These are phyloP conservation scores for Entomyzon cyanotis DNA, from an alignment of 2,113 vertebrate species.

Conservation along the genomic window DNA sequence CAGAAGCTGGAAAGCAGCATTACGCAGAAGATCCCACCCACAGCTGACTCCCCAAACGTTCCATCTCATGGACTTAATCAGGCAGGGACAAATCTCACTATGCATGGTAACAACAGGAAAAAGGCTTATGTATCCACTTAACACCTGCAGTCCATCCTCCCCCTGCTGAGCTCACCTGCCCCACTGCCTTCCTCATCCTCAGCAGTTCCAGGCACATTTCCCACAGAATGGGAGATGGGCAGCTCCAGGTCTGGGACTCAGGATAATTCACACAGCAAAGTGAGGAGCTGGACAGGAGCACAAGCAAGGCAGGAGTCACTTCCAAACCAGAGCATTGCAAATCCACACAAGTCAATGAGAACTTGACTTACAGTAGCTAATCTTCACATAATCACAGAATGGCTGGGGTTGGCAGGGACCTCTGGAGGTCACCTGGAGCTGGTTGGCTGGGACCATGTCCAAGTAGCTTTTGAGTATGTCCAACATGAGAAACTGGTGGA, in stretches of 20 bases:
- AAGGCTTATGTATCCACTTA: rapidly evolving
- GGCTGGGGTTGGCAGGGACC: background rate
- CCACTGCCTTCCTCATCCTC: background rate
- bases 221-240: background rate
- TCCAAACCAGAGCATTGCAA: background rate
- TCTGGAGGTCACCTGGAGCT: background rate
- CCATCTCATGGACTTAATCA: rapidly evolving
- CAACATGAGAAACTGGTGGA: background rate
- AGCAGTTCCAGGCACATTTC: rapidly evolving
- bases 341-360: background rate
- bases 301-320: background rate
- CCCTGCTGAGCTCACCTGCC: background rate
- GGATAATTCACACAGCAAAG: background rate
- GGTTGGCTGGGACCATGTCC: background rate
- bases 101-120: background rate
- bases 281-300: background rate
- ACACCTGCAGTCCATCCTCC: background rate
- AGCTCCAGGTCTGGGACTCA: background rate
- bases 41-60: background rate
- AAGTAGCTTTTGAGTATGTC: background rate
- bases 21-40: background rate
- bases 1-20: background rate
- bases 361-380: background rate
- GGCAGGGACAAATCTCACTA: background rate
- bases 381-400: background rate